Conservation (phyloP, 1,140 invertebrate species). For the Eriosoma lanigerum region DNA sequence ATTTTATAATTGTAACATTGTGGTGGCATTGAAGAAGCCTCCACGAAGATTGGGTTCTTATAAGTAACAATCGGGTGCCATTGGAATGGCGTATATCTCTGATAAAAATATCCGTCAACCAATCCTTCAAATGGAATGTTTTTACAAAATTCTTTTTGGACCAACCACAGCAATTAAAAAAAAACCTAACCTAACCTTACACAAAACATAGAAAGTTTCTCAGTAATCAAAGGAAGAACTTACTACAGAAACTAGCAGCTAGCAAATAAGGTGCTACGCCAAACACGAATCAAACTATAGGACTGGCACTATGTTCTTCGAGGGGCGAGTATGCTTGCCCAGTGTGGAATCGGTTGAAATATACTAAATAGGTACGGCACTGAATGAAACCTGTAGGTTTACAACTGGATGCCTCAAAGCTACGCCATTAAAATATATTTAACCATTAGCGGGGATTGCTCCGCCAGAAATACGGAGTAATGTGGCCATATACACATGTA, state of each 20-base stretch:
- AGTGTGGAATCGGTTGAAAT: neutral
- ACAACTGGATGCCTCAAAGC: slow-evolving; percentile 46
- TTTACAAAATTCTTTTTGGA: too few relatives aligned
- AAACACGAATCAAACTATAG: slow-evolving; percentile 8
- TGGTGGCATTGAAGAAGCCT: too few relatives aligned
- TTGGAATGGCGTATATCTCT: too few relatives aligned
- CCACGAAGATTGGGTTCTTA: too few relatives aligned
- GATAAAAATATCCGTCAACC: too few relatives aligned
- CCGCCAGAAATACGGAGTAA: slow-evolving; percentile 34
- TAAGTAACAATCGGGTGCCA: too few relatives aligned
- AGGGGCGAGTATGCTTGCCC: neutral
- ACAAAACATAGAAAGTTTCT: too few relatives aligned
- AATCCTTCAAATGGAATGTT: too few relatives aligned
- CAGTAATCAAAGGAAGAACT: slow-evolving; percentile 11
- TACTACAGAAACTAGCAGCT: neutral
- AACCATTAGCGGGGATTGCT: slow-evolving; percentile 14
- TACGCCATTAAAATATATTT: slow-evolving; percentile 22
- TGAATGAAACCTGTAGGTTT: slow-evolving; percentile 41
- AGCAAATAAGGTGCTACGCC: neutral
- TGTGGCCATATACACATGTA: slow-evolving; percentile 10
- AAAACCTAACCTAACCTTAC: too few relatives aligned
- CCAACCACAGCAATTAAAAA: too few relatives aligned
- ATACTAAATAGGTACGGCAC: slow-evolving; percentile 14
- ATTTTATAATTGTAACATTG: too few relatives aligned
- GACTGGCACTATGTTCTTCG: slow-evolving; percentile 15